Percentiles rank a stretch among this genome's conserved stretches.
Evolutionary conservation across 1,140 invertebrate species (phyloP).

Genomic region (Drosophila trapezifrons): DNA sequence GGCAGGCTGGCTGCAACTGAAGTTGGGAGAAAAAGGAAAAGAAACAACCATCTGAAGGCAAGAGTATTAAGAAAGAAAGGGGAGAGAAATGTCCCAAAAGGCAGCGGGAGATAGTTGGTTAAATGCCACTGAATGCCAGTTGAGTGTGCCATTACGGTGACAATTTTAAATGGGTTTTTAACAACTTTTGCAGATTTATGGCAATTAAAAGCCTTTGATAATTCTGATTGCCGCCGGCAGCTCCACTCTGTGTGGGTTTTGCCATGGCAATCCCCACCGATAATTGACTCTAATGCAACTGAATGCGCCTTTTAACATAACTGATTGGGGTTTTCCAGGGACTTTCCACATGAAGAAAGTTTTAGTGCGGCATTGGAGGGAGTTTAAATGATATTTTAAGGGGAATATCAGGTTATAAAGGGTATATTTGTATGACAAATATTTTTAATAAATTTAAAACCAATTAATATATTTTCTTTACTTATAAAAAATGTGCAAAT

Average conservation of each 20-base stretch:
- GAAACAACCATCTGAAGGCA: slow-evolving; percentile 10
- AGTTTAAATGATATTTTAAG: not conserved
- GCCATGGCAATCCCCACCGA: slow-evolving; percentile 14
- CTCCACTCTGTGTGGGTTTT: not conserved
- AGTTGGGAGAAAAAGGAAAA: slow-evolving; percentile 10
- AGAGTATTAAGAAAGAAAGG: not conserved
- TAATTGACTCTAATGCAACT: slow-evolving; percentile 61
- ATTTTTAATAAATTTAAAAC: not conserved
- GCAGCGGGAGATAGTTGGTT: slow-evolving; percentile 28
- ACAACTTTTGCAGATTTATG: slow-evolving; percentile 75
- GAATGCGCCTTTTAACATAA: slow-evolving; percentile 12
- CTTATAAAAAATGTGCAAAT: no score
- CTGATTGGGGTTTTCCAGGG: not conserved
- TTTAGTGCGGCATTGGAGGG: not conserved
- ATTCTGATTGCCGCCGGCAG: slow-evolving; percentile 52
- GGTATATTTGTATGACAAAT: no score
- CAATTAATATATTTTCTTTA: not conserved
- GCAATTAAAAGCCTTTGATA: slow-evolving; percentile 78
- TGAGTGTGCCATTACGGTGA: slow-evolving; percentile 69
- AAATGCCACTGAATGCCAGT: slow-evolving; percentile 48
- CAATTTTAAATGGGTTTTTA: slow-evolving; percentile 80
- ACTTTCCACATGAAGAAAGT: not conserved
- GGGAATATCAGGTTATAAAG: not conserved
- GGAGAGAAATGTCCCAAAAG: not conserved
- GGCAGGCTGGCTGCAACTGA: slow-evolving; percentile 26